Evolutionary conservation across 2,113 vertebrate species (phyloP).

Genomic region (Scomber japonicus): DNA sequence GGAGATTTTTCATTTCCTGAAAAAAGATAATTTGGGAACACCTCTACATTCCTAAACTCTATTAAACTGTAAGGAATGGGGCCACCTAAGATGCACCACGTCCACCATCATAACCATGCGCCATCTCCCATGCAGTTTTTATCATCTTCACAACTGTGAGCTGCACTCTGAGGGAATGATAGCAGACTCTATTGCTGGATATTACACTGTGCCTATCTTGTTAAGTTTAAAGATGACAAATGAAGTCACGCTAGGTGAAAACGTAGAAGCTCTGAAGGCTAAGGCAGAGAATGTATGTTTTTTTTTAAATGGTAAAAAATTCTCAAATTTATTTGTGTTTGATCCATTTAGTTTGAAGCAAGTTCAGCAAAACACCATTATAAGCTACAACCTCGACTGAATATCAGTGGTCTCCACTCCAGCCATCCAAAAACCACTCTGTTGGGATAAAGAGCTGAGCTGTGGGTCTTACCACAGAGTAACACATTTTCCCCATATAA

Average conservation of each 20-base stretch:
- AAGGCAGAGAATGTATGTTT: no score
- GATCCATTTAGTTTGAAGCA: background rate
- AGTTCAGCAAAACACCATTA: background rate
- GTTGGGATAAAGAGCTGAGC: background rate
- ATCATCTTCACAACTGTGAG: background rate
- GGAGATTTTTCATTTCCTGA: constrained; percentile 45
- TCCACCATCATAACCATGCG: background rate
- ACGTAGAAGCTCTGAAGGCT: background rate
- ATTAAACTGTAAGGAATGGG: constrained; percentile 17
- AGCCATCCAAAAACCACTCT: background rate
- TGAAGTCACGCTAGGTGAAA: background rate
- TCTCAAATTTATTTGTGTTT: background rate
- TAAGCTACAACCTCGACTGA: background rate
- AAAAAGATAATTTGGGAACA: constrained; percentile 31
- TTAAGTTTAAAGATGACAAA: background rate
- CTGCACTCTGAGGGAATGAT: background rate
- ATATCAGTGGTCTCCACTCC: background rate
- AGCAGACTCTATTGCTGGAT: background rate
- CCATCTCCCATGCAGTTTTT: background rate
- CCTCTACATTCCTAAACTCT: constrained; percentile 42
- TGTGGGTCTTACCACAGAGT: background rate
- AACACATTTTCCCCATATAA: background rate
- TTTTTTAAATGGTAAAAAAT: background rate
- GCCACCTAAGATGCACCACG: background rate
- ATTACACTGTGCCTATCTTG: background rate